Conservation (phyloP, 2,888 invertebrate genomes). For the Thymelicus sylvestris region DNA sequence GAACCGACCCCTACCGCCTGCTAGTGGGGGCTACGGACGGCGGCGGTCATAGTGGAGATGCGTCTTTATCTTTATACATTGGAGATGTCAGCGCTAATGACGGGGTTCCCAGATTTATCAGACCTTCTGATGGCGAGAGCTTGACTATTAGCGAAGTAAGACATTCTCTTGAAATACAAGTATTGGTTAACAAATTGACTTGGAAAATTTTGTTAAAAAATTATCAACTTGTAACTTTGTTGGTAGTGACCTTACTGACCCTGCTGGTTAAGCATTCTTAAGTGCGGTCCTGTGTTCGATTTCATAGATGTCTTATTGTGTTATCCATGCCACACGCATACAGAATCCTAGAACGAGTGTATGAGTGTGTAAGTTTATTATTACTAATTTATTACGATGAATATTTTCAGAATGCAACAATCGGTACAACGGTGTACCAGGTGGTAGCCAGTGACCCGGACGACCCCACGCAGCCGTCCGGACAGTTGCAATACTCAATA, state of each 20-base stretch:
- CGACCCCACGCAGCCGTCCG: constrained; percentile 90
- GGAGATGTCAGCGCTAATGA: constrained; percentile 93
- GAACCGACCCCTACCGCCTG: constrained; percentile 89
- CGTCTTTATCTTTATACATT: constrained; percentile 87
- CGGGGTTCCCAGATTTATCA: constrained; percentile 90
- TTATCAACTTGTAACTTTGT: too few relatives aligned
- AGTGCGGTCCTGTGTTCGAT: too few relatives aligned
- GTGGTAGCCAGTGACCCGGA: constrained; percentile 92
- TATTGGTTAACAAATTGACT: too few relatives aligned
- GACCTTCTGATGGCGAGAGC: constrained; percentile 88
- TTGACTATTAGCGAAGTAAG: constrained; percentile 88
- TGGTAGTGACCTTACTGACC: too few relatives aligned
- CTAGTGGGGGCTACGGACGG: constrained; percentile 88
- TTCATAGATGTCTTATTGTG: too few relatives aligned
- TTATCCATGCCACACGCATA: too few relatives aligned
- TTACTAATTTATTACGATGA: not conserved
- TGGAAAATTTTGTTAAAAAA: too few relatives aligned
- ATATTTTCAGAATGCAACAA: constrained; percentile 86
- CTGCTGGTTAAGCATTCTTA: too few relatives aligned
- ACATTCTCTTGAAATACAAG: constrained; percentile 4
- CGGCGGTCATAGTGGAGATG: constrained; percentile 87
- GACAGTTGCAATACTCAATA: constrained; percentile 89
- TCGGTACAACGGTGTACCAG: constrained; percentile 90
- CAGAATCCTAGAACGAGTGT: too few relatives aligned
- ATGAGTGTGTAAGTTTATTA: too few relatives aligned